These are phyloP conservation scores for Samia ricini DNA, from an alignment of 1,140 invertebrate species.

Conservation along the genomic window DNA sequence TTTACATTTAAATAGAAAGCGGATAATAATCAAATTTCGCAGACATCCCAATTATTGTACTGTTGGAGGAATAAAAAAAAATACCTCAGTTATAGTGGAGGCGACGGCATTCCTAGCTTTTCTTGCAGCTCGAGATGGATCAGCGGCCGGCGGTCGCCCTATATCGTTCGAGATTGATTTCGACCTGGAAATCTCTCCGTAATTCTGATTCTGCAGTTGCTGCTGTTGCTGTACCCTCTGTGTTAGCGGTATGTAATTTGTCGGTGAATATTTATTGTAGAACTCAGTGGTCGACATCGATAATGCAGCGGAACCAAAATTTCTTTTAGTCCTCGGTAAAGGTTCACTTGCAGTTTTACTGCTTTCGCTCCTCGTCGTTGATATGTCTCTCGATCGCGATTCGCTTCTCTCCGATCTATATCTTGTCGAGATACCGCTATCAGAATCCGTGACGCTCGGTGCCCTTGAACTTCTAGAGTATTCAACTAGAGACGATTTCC, in stretches of 20 bases:
- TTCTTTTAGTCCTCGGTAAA: slow-evolving; percentile 45
- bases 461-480: slow-evolving; percentile 58
- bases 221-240: slow-evolving; percentile 66
- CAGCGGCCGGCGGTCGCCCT: slow-evolving; percentile 59
- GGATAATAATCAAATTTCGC: slow-evolving; percentile 21
- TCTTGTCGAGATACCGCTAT: slow-evolving; percentile 62
- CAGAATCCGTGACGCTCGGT: slow-evolving; percentile 69
- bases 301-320: slow-evolving; percentile 44
- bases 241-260: slow-evolving; percentile 80
- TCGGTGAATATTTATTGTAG: slow-evolving; percentile 81
- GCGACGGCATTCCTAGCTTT: slow-evolving; percentile 55
- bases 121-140: slow-evolving; percentile 38
- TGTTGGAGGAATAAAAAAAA: background rate
- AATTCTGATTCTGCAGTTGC: slow-evolving; percentile 54
- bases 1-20: background rate
- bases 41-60: slow-evolving; percentile 27
- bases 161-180: slow-evolving; percentile 79
- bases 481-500: slow-evolving; percentile 67
- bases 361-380: slow-evolving; percentile 67
- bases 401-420: slow-evolving; percentile 63
- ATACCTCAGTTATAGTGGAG: slow-evolving; percentile 62
- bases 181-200: slow-evolving; percentile 70
- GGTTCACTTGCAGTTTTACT: slow-evolving; percentile 47
- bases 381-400: slow-evolving; percentile 60
- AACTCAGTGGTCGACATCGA: slow-evolving; percentile 78